These are phyloP conservation scores for Orchesellides sinensis DNA, from an alignment of 2,888 invertebrate genomes.

Conservation along the genomic window DNA sequence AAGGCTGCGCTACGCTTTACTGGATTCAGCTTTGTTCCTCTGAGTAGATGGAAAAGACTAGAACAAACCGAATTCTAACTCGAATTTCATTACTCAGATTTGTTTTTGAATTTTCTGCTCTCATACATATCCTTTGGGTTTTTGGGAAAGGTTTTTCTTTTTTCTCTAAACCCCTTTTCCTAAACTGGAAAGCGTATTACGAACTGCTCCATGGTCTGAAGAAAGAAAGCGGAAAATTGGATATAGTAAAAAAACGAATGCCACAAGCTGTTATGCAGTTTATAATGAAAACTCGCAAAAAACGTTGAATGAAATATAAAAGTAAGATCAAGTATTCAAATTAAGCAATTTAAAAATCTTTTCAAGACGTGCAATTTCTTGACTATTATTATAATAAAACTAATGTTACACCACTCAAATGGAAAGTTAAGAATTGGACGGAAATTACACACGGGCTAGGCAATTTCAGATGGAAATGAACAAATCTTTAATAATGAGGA, in stretches of 20 bases:
- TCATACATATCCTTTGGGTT: constrained; percentile 32
- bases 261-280: neutral
- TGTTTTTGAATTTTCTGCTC: constrained; percentile 50
- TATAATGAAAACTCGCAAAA: neutral
- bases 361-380: neutral
- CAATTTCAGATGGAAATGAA: neutral
- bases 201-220: no score
- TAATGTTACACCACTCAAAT: constrained; percentile 10
- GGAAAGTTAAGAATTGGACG: neutral
- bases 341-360: constrained; percentile 50
- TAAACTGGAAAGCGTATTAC: neutral
- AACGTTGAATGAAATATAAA: no score
- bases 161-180: neutral
- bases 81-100: constrained; percentile 61
- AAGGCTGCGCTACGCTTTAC: neutral
- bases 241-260: neutral
- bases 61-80: constrained; percentile 49
- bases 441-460: constrained; percentile 36
- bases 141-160: constrained; percentile 12
- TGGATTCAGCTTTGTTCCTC: neutral
- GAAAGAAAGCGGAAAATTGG: neutral
- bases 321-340: constrained; percentile 54
- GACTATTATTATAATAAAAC: constrained; percentile 22
- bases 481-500: neutral
- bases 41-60: constrained; percentile 7